Percentiles rank a stretch among this genome's conserved stretches.
phyloP scores from a whole-genome alignment of 2,797 vertebrate species.

The Mus minutoides region DNA sequence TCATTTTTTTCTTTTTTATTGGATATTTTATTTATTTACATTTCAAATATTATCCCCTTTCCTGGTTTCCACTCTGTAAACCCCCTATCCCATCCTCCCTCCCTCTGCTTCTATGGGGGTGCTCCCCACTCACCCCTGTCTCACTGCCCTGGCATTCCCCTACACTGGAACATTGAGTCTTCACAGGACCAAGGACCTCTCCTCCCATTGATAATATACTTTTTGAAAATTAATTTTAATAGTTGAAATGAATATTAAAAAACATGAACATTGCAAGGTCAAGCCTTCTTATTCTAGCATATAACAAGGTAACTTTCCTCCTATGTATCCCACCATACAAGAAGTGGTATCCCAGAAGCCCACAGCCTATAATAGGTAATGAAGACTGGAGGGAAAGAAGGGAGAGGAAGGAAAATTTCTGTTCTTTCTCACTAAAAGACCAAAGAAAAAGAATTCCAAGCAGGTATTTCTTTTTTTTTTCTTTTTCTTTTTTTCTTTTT shows the following conservation, averaged over 20 bases:
- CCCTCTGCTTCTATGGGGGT: no score
- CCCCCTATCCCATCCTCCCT: no score
- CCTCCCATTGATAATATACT: not conserved
- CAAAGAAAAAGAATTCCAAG: not conserved
- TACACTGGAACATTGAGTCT: no score
- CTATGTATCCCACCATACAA: not conserved
- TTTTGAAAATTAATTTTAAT: not conserved
- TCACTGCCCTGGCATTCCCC: no score
- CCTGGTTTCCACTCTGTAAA: no score
- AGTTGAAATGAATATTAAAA: not conserved
- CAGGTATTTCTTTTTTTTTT: not conserved
- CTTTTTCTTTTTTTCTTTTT: no score
- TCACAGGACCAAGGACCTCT: no score
- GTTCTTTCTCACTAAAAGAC: not conserved
- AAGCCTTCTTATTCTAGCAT: not conserved
- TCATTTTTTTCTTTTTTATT: not conserved
- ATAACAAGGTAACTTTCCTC: not conserved
- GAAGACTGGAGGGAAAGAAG: not conserved
- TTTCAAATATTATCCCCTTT: no score
- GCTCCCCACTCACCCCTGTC: no score
- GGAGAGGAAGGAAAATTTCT: not conserved
- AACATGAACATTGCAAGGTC: not conserved
- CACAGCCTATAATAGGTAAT: not conserved
- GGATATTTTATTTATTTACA: no score
- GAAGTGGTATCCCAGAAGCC: not conserved